These are phyloP conservation scores for Urophycis tenuis DNA, from an alignment of 2,797 vertebrate species.

Conservation along the genomic window DNA sequence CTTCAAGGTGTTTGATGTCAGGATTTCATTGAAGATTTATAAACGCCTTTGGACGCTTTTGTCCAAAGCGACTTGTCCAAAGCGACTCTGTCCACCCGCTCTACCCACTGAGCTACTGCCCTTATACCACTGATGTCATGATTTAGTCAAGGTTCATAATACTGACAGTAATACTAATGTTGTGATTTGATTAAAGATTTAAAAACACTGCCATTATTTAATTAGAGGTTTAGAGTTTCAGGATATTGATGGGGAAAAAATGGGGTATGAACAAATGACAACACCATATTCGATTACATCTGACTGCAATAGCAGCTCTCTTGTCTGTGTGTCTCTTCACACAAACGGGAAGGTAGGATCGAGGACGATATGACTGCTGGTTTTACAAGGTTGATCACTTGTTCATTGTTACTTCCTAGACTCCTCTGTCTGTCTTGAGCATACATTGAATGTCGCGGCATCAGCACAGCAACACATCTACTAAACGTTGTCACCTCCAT, in stretches of 20 bases:
- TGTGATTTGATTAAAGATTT: background rate
- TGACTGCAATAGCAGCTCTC: background rate
- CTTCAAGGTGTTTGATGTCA: background rate
- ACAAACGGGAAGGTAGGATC: background rate
- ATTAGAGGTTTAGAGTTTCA: slow-evolving; percentile 1
- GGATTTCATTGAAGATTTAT: background rate
- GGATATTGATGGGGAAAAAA: background rate
- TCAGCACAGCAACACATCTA: background rate
- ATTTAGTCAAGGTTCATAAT: background rate
- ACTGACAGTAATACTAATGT: background rate
- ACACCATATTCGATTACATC: background rate
- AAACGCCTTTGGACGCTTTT: too few species aligned
- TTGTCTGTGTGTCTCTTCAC: background rate
- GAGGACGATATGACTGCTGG: background rate
- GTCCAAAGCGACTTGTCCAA: too few species aligned
- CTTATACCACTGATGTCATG: background rate
- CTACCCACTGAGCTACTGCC: too few species aligned
- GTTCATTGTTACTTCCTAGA: background rate
- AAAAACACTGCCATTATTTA: background rate
- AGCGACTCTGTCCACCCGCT: too few species aligned
- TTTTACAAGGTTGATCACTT: background rate
- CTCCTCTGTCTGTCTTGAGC: background rate
- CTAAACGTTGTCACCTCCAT: background rate
- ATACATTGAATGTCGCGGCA: background rate
- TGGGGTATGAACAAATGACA: background rate